Evolutionary conservation across 2,888 invertebrate species (phyloP).

Genomic region (Enchytraeus crypticus): DNA sequence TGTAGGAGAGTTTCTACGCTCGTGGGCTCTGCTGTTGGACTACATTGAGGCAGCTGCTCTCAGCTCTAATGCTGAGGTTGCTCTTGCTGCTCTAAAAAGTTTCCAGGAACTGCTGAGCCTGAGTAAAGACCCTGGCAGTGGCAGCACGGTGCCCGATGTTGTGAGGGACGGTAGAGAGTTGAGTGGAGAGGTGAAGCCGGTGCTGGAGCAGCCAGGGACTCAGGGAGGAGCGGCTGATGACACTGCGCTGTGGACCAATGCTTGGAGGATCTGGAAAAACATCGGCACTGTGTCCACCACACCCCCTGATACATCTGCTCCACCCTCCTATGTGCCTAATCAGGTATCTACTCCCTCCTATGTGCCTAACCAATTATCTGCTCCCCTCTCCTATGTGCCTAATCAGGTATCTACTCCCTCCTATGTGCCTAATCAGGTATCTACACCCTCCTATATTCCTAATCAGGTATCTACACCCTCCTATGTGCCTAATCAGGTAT

Average conservation of each 20-base stretch:
- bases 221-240: constrained; percentile 25
- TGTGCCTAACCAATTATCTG: no score
- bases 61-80: constrained; percentile 81
- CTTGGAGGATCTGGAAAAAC: constrained; percentile 62
- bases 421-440: no score
- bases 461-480: no score
- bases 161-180: background rate
- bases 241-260: constrained; percentile 43
- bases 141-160: constrained; percentile 1
- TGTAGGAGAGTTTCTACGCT: constrained; percentile 81
- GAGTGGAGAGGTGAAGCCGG: background rate
- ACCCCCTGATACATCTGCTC: constrained; percentile 39
- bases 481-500: no score
- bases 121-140: constrained; percentile 28
- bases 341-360: no score
- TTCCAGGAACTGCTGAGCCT: constrained; percentile 80
- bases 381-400: no score
- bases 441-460: no score
- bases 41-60: constrained; percentile 68
- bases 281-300: constrained; percentile 71
- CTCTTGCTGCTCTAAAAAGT: constrained; percentile 87
- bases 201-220: background rate
- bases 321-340: background rate
- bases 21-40: constrained; percentile 85
- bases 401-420: no score